A percentile compares a stretch with the other conserved stretches of the same genome.
Conservation (phyloP, 2,797 vertebrate genomes). For the Etheostoma nigrum region DNA sequence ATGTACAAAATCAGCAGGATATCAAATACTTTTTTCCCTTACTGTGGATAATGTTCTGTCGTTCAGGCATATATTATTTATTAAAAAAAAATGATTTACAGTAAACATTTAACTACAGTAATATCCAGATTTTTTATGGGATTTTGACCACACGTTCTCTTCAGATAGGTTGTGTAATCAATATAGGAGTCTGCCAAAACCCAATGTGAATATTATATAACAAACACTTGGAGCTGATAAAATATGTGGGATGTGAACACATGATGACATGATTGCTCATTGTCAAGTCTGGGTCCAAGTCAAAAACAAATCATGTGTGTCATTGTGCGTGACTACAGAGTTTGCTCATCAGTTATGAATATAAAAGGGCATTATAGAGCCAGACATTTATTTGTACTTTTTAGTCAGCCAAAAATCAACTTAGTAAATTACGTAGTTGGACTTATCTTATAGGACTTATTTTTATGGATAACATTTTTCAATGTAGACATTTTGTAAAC, state of each 20-base stretch:
- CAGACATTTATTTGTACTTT: neutral
- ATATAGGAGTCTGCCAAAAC: conserved; percentile 2
- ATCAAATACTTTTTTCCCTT: no score
- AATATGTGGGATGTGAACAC: neutral
- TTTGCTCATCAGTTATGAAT: conserved; percentile 1
- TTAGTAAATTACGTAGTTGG: neutral
- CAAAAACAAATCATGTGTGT: conserved; percentile 14
- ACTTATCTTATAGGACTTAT: neutral
- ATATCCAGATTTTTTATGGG: neutral
- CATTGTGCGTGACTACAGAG: neutral
- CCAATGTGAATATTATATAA: conserved; percentile 2
- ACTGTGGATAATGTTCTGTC: neutral
- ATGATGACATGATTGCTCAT: conserved; percentile 10
- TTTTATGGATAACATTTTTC: neutral
- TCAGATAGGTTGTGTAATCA: neutral
- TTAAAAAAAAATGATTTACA: neutral
- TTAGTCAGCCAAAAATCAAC: neutral
- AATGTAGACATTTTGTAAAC: neutral
- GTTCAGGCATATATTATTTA: neutral
- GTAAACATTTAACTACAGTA: neutral
- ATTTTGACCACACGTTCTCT: neutral
- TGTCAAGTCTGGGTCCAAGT: conserved; percentile 1
- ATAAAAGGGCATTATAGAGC: neutral
- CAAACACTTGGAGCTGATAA: conserved; percentile 12
- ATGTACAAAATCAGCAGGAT: no score